phyloP scores from a whole-genome alignment of 2,113 vertebrate species.

The Psophia crepitans region DNA sequence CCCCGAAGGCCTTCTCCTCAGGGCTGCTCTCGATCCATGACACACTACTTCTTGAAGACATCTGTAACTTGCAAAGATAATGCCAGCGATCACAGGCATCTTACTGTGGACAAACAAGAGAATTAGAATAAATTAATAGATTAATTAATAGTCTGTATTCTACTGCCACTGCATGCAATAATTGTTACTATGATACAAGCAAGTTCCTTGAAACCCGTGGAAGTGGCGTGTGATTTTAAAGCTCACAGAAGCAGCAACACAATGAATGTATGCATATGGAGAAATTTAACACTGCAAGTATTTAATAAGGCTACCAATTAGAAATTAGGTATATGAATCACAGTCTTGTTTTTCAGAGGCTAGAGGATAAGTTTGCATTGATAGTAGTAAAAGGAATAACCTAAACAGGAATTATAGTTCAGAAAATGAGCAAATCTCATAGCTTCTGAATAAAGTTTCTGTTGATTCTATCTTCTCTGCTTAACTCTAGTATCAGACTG shows the following conservation, averaged over 20 bases:
- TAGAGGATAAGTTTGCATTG: not conserved
- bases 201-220: not conserved
- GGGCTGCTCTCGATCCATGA: no score
- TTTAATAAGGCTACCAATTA: not conserved
- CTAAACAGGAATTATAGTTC: not conserved
- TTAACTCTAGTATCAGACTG: not conserved
- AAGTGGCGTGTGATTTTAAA: not conserved
- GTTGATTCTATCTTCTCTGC: not conserved
- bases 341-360: not conserved
- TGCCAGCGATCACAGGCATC: not conserved
- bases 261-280: not conserved
- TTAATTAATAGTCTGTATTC: not conserved
- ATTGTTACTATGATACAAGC: not conserved
- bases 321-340: not conserved
- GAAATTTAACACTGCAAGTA: not conserved
- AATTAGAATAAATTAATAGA: not conserved
- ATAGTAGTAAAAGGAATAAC: not conserved
- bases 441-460: not conserved
- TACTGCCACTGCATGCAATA: not conserved
- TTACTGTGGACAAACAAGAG: not conserved
- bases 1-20: no score
- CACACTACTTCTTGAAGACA: not conserved
- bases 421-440: not conserved
- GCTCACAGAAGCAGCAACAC: not conserved
- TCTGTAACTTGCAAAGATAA: not conserved